Percentiles rank a stretch among this genome's conserved stretches.
Evolutionary conservation across 2,797 vertebrate genomes (phyloP).

Genomic region (Pyrocephalus nanus): DNA sequence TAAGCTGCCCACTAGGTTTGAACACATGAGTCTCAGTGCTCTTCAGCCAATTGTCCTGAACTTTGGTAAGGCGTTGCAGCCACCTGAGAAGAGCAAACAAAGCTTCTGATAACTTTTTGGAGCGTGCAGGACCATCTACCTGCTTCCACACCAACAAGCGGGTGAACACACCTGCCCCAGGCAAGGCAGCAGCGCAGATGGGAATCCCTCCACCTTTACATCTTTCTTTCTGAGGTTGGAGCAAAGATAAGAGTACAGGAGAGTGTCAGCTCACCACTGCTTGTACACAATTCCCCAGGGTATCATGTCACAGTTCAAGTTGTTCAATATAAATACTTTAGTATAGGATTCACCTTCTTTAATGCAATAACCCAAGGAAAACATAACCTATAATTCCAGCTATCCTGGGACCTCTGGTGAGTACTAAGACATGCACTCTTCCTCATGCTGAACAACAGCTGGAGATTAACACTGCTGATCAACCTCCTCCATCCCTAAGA

Average conservation of each 20-base stretch:
- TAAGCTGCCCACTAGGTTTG: not conserved
- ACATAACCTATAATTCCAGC: not conserved
- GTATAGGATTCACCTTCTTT: not conserved
- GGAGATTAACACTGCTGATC: not conserved
- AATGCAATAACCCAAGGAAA: not conserved
- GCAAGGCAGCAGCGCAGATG: not conserved
- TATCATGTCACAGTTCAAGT: not conserved
- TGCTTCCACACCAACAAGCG: not conserved
- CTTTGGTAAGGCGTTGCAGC: slow-evolving; percentile 42
- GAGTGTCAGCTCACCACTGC: not conserved
- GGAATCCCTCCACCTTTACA: not conserved
- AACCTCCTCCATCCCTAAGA: not conserved
- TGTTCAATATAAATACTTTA: not conserved
- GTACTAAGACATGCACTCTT: not conserved
- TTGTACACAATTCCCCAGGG: rapidly evolving
- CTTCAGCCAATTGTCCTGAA: slow-evolving; percentile 48
- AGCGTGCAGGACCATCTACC: not conserved
- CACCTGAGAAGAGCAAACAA: slow-evolving; percentile 52
- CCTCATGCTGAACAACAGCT: not conserved
- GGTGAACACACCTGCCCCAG: not conserved
- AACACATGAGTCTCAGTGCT: not conserved
- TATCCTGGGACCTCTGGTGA: not conserved
- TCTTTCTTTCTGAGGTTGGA: not conserved
- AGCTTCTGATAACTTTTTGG: slow-evolving; percentile 21
- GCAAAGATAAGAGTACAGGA: not conserved